Evolutionary conservation across 1,140 invertebrate genomes (phyloP), one percentile per base, ranked within the genome.

Genomic region (Asbolus verrucosus): DNA sequence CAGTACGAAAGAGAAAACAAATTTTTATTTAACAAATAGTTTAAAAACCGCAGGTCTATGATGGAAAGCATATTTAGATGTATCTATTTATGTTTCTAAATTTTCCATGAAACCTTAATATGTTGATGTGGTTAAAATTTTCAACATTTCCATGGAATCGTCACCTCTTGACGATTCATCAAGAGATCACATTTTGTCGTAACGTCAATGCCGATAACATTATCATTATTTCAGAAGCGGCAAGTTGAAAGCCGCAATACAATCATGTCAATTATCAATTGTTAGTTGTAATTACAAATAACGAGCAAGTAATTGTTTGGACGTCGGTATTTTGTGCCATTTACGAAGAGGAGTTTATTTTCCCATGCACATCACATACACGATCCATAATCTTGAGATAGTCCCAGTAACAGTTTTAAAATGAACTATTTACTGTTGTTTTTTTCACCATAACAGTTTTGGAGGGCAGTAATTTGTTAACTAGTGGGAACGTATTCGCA

Each of bases 211-310:
- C 21, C 46, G 46, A 54, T 54, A 54, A 54, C 11, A 54, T 54
- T 54, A 54, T 54, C 46, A n/a, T 14, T 2, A 8, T 54, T 54
- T 27, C 46, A 54, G 46, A 27, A 54, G 46, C 46, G 46, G 46
- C 46, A 13, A 54, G 46, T 54, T 54, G 46, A 54, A 54, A 54
- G 46, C 46, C 46, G 46, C 46, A 21, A 54, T 27, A 54, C 46
- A 54, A 54, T 54, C 46, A 54, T 54, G 46, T 54, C 46, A 54
- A 54, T 54, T 54, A 54, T 54, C 46, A 54, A 54, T 54, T 54
- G 46, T 54, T 54, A 54, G 46, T 54, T 54, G 46, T 54, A 54
- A 54, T 54, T 54, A 54, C 46, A 54, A 54, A 54, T 54, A 54
- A 54, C 46, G 46, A 54, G 19, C 46, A 54, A 54, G 46, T 54